phyloP scores from a whole-genome alignment of 2,113 vertebrate species.

The Synodontis membranacea region DNA sequence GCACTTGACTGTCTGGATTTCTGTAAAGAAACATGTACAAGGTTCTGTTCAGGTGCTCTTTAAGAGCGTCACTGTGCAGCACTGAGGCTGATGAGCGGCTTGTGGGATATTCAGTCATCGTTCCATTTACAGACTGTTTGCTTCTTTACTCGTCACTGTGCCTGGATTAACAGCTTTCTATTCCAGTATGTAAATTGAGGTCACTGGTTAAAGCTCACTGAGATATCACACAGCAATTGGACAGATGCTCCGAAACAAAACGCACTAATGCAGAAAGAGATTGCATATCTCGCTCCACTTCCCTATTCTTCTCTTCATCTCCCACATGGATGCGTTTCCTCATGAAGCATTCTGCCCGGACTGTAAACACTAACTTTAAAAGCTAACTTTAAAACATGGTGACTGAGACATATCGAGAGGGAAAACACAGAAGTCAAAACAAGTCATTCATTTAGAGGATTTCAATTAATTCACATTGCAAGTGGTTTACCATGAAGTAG shows the following conservation, averaged over 20 bases:
- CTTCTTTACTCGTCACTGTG: not conserved
- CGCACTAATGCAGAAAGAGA: slow-evolving; percentile 32
- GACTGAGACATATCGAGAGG: too few relatives aligned
- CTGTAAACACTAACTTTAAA: not conserved
- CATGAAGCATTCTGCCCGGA: not conserved
- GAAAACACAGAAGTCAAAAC: not conserved
- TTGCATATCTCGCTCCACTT: slow-evolving; percentile 19
- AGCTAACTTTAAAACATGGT: too few relatives aligned
- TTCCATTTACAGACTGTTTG: not conserved
- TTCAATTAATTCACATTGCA: not conserved
- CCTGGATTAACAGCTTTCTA: not conserved
- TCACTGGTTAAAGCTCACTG: not conserved
- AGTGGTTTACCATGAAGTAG: not conserved
- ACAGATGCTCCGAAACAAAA: slow-evolving; percentile 1
- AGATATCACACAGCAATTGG: not conserved
- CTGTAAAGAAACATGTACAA: not conserved
- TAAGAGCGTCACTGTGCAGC: not conserved
- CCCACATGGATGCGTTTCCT: not conserved
- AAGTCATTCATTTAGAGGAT: not conserved
- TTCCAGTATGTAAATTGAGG: not conserved
- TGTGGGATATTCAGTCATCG: not conserved
- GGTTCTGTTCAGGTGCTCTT: not conserved
- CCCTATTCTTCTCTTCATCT: not conserved
- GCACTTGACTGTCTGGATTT: not conserved
- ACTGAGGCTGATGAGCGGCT: not conserved